Evolutionary conservation across 2,888 invertebrate genomes (phyloP).

Genomic region (Escarpia spicata): DNA sequence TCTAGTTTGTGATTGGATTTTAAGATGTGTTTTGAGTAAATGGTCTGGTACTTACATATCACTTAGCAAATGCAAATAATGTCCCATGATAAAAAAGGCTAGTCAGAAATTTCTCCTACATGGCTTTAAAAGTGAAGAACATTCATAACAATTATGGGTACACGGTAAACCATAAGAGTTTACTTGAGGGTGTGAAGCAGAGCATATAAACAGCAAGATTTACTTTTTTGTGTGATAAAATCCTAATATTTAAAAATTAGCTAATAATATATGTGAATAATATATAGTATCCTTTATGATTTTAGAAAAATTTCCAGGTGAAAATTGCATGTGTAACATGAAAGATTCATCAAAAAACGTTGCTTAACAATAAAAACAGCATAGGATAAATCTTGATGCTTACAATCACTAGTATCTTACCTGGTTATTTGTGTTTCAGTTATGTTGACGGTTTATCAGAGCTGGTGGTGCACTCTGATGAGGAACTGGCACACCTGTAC

Average conservation of each 20-base stretch:
- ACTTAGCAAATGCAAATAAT: too few relatives aligned
- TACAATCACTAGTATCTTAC: neutral
- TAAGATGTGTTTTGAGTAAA: too few relatives aligned
- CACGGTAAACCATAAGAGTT: too few relatives aligned
- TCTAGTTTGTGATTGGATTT: neutral
- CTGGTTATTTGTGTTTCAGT: slow-evolving; percentile 38
- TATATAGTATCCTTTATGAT: neutral
- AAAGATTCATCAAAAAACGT: too few relatives aligned
- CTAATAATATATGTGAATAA: neutral
- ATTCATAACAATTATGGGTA: too few relatives aligned
- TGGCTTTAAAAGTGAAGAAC: too few relatives aligned
- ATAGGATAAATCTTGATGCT: neutral
- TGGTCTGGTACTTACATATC: too few relatives aligned
- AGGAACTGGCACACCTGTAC: slow-evolving; percentile 53
- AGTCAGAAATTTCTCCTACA: too few relatives aligned
- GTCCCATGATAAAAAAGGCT: too few relatives aligned
- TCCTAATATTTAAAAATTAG: neutral
- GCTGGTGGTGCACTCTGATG: slow-evolving; percentile 53
- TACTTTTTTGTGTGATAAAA: neutral
- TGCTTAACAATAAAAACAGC: neutral
- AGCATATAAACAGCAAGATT: neutral
- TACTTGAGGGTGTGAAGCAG: too few relatives aligned
- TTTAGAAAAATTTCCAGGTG: neutral
- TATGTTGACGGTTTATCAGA: slow-evolving; percentile 61
- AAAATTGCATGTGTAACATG: neutral